A percentile compares a stretch with the other conserved stretches of the same genome.
These are phyloP conservation scores for Eumaeus atala DNA, from an alignment of 1,140 invertebrate genomes.

Conservation along the genomic window DNA sequence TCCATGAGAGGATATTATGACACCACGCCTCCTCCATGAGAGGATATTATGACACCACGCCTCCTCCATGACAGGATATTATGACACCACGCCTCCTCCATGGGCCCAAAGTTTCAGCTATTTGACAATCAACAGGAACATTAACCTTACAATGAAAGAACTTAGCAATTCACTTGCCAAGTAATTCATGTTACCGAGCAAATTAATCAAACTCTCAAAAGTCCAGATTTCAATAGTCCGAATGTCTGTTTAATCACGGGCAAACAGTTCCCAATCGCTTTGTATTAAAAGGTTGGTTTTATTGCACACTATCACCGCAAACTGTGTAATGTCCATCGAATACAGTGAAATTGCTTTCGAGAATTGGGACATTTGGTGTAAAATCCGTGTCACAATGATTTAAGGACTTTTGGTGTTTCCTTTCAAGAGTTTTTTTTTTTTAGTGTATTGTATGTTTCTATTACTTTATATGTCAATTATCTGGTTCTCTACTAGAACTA, in stretches of 20 bases:
- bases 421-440: not conserved
- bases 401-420: slow-evolving; percentile 22
- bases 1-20: too few relatives aligned
- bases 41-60: too few relatives aligned
- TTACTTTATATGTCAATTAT: not conserved
- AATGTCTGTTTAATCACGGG: slow-evolving; percentile 36
- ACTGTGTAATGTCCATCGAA: slow-evolving; percentile 36
- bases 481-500: too few relatives aligned
- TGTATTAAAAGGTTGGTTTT: slow-evolving; percentile 35
- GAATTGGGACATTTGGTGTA: slow-evolving; percentile 29
- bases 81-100: too few relatives aligned
- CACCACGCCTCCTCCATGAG: too few relatives aligned
- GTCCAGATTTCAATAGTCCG: slow-evolving; percentile 31
- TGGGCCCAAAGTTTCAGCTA: too few relatives aligned
- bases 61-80: too few relatives aligned
- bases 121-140: too few relatives aligned
- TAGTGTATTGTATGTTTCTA: not conserved
- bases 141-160: too few relatives aligned
- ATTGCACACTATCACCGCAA: slow-evolving; percentile 31
- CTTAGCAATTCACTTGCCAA: not conserved
- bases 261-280: slow-evolving; percentile 42
- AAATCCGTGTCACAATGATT: slow-evolving; percentile 26
- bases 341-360: slow-evolving; percentile 36
- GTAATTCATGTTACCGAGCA: slow-evolving; percentile 1
- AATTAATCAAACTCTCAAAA: slow-evolving; percentile 24